phyloP scores from a whole-genome alignment of 1,140 invertebrate genomes.

The Pararge aegeria region DNA sequence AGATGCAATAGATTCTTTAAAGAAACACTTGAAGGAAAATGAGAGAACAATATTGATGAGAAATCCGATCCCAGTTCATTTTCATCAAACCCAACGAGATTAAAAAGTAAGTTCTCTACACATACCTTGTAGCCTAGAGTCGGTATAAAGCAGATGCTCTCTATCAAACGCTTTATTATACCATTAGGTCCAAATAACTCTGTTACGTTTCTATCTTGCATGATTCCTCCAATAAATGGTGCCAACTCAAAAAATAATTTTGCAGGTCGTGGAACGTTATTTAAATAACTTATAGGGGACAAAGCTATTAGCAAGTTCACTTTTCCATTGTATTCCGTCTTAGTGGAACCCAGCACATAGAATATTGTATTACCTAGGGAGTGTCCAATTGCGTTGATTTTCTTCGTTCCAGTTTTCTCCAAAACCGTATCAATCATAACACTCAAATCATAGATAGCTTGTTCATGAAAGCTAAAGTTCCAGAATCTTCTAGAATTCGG shows the following conservation, averaged over 20 bases:
- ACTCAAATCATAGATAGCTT: conserved; percentile 82
- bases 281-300: conserved; percentile 31
- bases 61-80: conserved; percentile 29
- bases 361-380: conserved; percentile 80
- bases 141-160: background rate
- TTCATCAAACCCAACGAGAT: conserved; percentile 22
- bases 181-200: background rate
- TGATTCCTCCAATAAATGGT: conserved; percentile 3
- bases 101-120: conserved; percentile 6
- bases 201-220: background rate
- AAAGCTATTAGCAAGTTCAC: conserved; percentile 43
- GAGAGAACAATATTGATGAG: background rate
- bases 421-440: conserved; percentile 83
- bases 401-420: conserved; percentile 62
- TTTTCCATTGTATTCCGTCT: conserved; percentile 78
- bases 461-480: conserved; percentile 82
- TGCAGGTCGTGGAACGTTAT: conserved; percentile 16
- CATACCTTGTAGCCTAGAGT: conserved; percentile 23
- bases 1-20: conserved; percentile 84
- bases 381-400: conserved; percentile 74
- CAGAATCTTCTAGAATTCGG: conserved; percentile 77
- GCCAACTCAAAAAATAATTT: background rate
- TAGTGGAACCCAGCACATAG: conserved; percentile 69
- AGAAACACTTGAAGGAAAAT: conserved; percentile 61
- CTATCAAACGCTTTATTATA: background rate